Base-by-base conservation (phyloP, 1,140 invertebrate species). In the Luehdorfia chinensis region DNA sequence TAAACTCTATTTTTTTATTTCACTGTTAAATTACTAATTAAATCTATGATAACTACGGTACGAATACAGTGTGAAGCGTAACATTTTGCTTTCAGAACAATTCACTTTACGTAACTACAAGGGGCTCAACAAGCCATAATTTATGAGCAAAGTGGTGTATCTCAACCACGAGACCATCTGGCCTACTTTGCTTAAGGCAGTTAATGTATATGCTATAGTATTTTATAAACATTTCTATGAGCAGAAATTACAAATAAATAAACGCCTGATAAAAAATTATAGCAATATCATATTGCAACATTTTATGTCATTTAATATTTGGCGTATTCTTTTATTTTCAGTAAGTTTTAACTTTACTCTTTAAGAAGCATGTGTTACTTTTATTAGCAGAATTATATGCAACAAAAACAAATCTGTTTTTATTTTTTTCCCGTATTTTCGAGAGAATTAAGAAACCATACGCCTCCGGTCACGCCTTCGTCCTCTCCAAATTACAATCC, bases 71-170 rank as follows among this genome's bases (percentile, higher is more conserved):
- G 13, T 25, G 16, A 43, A 43, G 25, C 14, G 39, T 30, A 43
- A 9, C 14, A 25, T 41, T 13, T 41, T 41, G 23, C 15, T 41
- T 27, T 41, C 8, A 41, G 19, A 41, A 41, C 21, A 25, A 21
- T 41, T 41, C 41, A 56, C 32, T 41, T 50, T 37, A 44, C 34
- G 43, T 50, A 65, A 61, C 61, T 49, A 65, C 37, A 27, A 27
- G 37, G 66, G 72, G 60, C 55, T 55, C 50, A 66, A 75, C 69
- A 61, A 43, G 54, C 58, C 55, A 58, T 75, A 75, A 75, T 71
- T 75, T 75, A 75, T 68, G 59, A 66, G 47, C 55, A 57, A 62
- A 56, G 53, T 44, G 52, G 50, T 41, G 55, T 57, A 55, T 51
- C 44, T 50, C 49, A 54, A 59, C 59, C 58, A 45, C 45, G 46